Conservation (phyloP, 1,140 invertebrate genomes). For the Drosophila arawakana region DNA sequence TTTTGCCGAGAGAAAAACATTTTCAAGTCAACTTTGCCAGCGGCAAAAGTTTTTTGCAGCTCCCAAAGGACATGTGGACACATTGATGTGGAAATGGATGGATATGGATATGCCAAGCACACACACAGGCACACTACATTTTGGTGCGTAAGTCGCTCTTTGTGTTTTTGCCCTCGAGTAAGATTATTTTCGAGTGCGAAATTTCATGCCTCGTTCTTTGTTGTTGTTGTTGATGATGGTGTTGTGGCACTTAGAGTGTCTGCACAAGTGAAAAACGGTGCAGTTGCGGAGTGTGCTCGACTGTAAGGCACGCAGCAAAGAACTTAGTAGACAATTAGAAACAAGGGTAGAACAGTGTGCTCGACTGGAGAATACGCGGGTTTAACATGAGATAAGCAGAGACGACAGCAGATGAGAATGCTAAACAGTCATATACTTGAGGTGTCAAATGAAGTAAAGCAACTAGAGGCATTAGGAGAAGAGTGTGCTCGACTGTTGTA, state of each 20-base stretch:
- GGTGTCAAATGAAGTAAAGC: no score
- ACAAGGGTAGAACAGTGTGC: neutral
- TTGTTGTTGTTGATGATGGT: conserved; percentile 59
- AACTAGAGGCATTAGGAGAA: no score
- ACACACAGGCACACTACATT: conserved; percentile 12
- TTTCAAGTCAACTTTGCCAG: conserved; percentile 61
- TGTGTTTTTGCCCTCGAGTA: conserved; percentile 28
- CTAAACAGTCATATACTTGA: no score
- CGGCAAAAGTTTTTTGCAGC: conserved; percentile 66
- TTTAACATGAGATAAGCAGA: no score
- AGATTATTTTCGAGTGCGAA: conserved; percentile 78
- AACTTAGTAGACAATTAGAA: no score
- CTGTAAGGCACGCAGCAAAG: neutral
- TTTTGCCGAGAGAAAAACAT: conserved; percentile 61
- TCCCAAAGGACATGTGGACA: conserved; percentile 66
- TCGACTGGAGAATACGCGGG: neutral
- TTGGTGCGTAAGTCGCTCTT: conserved; percentile 42
- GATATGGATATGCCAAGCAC: conserved; percentile 13
- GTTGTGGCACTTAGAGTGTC: conserved; percentile 60
- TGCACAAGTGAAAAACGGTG: conserved; percentile 57
- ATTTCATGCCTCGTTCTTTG: conserved; percentile 78
- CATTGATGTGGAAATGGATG: conserved; percentile 3
- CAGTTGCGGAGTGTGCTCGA: conserved; percentile 12
- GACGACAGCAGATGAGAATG: no score
- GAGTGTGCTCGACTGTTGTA: neutral